A percentile compares a stretch with the other conserved stretches of the same genome.
Evolutionary conservation across 2,797 vertebrate genomes (phyloP).

Genomic region (Hippoglossus hippoglossus): DNA sequence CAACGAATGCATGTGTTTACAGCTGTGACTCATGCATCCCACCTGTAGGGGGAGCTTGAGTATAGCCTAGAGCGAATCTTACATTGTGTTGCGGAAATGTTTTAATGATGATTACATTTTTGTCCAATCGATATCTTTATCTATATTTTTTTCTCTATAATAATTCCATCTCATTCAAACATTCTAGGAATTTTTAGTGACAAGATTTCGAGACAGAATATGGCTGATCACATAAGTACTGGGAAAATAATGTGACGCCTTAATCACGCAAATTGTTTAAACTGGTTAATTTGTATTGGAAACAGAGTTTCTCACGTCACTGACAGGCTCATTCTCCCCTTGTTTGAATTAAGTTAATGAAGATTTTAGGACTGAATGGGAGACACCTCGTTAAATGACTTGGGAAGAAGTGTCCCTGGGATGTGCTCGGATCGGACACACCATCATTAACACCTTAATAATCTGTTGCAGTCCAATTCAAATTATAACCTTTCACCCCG

Average conservation of each 20-base stretch:
- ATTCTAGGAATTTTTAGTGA: too few species aligned
- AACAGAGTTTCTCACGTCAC: slow-evolving; percentile 11
- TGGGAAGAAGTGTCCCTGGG: slow-evolving; percentile 17
- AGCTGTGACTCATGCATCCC: too few species aligned
- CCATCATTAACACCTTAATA: slow-evolving; percentile 1
- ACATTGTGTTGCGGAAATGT: too few species aligned
- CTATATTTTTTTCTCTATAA: too few species aligned
- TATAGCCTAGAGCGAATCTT: too few species aligned
- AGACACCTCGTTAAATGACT: slow-evolving; percentile 30
- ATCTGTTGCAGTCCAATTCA: neutral
- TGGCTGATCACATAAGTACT: too few species aligned
- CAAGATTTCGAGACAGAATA: neutral
- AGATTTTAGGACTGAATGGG: slow-evolving; percentile 30
- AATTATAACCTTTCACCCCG: neutral
- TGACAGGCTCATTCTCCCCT: neutral
- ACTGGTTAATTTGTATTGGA: slow-evolving; percentile 14
- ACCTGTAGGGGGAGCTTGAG: too few species aligned
- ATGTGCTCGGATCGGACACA: neutral
- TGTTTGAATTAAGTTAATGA: slow-evolving; percentile 40
- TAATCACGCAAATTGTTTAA: slow-evolving; percentile 12
- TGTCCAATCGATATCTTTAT: too few species aligned
- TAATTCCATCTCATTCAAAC: too few species aligned
- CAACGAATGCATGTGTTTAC: too few species aligned
- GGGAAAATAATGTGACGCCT: neutral
- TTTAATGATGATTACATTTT: too few species aligned